Evolutionary conservation across 2,113 vertebrate species (phyloP).

Genomic region (Aptenodytes forsteri): DNA sequence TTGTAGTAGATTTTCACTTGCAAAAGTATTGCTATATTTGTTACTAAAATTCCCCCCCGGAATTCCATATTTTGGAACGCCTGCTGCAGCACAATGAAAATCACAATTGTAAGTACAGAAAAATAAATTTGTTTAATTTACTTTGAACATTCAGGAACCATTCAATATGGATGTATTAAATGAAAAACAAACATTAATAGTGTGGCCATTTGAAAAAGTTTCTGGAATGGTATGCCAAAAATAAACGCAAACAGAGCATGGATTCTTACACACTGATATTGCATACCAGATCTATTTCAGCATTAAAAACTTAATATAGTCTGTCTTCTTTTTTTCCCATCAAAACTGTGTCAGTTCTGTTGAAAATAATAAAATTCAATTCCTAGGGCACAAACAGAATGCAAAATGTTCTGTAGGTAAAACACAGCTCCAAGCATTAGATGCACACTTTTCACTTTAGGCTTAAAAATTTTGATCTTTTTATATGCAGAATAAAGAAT

Average conservation of each 20-base stretch:
- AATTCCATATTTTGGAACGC: background rate
- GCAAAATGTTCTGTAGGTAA: background rate
- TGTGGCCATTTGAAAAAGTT: background rate
- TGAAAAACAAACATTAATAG: background rate
- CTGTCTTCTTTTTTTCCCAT: rapidly evolving
- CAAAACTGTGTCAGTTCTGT: background rate
- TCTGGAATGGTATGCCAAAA: background rate
- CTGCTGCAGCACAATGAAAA: background rate
- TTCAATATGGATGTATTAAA: background rate
- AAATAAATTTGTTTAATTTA: background rate
- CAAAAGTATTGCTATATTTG: background rate
- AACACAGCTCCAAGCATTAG: background rate
- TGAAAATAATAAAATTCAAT: background rate
- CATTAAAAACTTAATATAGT: background rate
- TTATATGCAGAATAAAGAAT: background rate
- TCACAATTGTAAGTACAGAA: background rate
- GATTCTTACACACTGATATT: background rate
- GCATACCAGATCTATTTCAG: background rate
- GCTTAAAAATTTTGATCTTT: background rate
- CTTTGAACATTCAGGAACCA: background rate
- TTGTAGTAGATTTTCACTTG: background rate
- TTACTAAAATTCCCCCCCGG: background rate
- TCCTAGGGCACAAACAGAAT: background rate
- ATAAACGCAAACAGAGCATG: background rate
- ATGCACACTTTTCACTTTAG: background rate